A percentile compares a stretch with the other conserved stretches of the same genome.
These are phyloP conservation scores for Austrolebias charrua DNA, from an alignment of 2,797 vertebrate genomes.

Conservation along the genomic window DNA sequence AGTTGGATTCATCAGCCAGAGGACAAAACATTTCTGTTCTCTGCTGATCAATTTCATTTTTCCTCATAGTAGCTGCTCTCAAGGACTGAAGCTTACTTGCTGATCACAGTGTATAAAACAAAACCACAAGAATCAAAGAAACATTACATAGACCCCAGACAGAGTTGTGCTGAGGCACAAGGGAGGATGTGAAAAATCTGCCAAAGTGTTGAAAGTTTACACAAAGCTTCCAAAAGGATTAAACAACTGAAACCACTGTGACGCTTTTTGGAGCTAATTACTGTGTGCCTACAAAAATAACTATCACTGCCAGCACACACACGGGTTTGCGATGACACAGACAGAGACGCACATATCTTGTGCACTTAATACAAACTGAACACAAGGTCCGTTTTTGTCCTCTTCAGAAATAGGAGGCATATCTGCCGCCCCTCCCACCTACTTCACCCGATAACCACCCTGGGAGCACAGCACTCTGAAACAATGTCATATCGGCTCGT, in stretches of 20 bases:
- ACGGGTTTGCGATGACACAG: conserved; percentile 2
- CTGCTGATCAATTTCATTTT: background rate
- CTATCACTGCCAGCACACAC: conserved; percentile 18
- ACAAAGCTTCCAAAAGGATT: conserved; percentile 26
- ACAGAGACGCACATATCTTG: conserved; percentile 12
- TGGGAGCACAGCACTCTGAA: conserved; percentile 43
- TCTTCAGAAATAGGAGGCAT: conserved; percentile 35
- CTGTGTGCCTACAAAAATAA: conserved; percentile 48
- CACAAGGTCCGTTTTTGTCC: conserved; percentile 32
- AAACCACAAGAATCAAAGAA: conserved; percentile 6
- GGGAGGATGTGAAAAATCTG: conserved; percentile 14
- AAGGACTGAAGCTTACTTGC: background rate
- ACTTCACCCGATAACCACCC: conserved; percentile 59
- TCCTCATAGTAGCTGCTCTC: background rate
- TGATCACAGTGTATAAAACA: conserved; percentile 6
- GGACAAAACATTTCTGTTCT: background rate
- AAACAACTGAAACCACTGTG: conserved; percentile 29
- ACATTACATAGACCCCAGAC: background rate
- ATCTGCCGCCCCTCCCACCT: conserved; percentile 59
- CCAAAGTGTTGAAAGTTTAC: conserved; percentile 37
- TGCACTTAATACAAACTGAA: conserved; percentile 22
- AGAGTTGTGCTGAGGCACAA: conserved; percentile 9
- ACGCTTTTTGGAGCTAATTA: conserved; percentile 45
- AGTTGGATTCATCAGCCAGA: background rate
- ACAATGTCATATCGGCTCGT: conserved; percentile 31